Evolutionary conservation across 2,888 invertebrate genomes (phyloP).

Genomic region (Sminthurides aquaticus): DNA sequence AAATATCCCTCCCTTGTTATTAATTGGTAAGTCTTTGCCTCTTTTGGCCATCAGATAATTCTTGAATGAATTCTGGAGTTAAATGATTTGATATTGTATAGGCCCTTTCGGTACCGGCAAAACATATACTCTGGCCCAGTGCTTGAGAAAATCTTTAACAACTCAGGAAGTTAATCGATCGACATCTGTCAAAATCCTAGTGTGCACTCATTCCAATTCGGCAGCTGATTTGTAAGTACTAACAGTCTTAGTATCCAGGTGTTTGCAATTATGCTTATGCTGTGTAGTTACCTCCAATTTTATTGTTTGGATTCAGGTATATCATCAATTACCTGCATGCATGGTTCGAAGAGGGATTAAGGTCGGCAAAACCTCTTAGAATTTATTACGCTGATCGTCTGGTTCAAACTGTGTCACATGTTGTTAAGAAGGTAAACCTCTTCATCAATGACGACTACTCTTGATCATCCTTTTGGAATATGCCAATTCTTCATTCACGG

Average conservation of each 20-base stretch:
- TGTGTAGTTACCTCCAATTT: background rate
- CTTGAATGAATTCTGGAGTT: too few relatives aligned
- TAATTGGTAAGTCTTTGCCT: slow-evolving; percentile 56
- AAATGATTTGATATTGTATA: too few relatives aligned
- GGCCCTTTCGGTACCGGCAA: slow-evolving; percentile 81
- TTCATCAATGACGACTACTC: background rate
- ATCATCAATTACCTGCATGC: slow-evolving; percentile 63
- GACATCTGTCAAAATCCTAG: slow-evolving; percentile 58
- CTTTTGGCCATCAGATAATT: too few relatives aligned
- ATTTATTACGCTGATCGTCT: slow-evolving; percentile 72
- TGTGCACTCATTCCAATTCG: slow-evolving; percentile 77
- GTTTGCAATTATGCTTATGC: too few relatives aligned
- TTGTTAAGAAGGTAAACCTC: slow-evolving; percentile 56
- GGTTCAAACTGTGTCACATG: slow-evolving; percentile 66
- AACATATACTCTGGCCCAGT: slow-evolving; percentile 69
- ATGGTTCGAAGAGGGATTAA: slow-evolving; percentile 54
- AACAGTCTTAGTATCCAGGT: background rate
- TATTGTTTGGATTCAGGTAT: slow-evolving; percentile 5
- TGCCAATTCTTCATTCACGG: too few relatives aligned
- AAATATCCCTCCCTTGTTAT: slow-evolving; percentile 59
- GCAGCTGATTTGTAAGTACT: slow-evolving; percentile 66
- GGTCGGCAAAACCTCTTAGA: slow-evolving; percentile 60
- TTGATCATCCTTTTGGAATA: background rate
- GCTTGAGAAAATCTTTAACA: slow-evolving; percentile 59
- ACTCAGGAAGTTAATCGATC: slow-evolving; percentile 47